phyloP scores from a whole-genome alignment of 2,113 vertebrate species.

The Ardeotis arabs region DNA sequence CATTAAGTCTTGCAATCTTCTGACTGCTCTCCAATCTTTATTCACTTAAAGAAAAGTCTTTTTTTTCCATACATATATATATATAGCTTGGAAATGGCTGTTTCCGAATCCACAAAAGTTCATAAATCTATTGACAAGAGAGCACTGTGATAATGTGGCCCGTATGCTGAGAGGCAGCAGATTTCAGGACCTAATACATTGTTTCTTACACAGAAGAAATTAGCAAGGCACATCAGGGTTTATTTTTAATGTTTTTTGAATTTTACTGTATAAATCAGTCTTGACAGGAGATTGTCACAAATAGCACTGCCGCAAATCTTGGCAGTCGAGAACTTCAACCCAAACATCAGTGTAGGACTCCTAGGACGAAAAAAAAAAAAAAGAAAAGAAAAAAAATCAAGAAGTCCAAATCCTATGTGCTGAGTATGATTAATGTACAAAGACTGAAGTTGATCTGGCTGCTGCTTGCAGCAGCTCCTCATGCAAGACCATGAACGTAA shows the following conservation, averaged over 20 bases:
- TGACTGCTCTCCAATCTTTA: neutral
- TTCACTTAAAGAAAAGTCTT: neutral
- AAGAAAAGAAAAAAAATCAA: neutral
- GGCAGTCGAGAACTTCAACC: neutral
- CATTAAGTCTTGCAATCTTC: neutral
- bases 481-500: neutral
- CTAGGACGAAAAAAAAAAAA: rapidly evolving
- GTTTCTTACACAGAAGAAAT: neutral
- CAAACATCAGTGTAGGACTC: neutral
- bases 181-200: neutral
- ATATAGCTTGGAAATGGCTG: neutral
- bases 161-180: neutral
- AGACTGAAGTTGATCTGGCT: neutral
- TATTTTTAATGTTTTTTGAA: neutral
- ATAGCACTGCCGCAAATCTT: neutral
- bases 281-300: neutral
- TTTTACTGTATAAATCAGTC: neutral
- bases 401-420: neutral
- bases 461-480: neutral
- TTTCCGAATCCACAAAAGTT: neutral
- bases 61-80: neutral
- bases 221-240: neutral
- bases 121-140: neutral
- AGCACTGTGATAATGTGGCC: neutral
- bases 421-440: neutral